Percentiles rank a stretch among this genome's conserved stretches.
Evolutionary conservation across 2,888 invertebrate species (phyloP).

Genomic region (Ochlodes sylvanus): DNA sequence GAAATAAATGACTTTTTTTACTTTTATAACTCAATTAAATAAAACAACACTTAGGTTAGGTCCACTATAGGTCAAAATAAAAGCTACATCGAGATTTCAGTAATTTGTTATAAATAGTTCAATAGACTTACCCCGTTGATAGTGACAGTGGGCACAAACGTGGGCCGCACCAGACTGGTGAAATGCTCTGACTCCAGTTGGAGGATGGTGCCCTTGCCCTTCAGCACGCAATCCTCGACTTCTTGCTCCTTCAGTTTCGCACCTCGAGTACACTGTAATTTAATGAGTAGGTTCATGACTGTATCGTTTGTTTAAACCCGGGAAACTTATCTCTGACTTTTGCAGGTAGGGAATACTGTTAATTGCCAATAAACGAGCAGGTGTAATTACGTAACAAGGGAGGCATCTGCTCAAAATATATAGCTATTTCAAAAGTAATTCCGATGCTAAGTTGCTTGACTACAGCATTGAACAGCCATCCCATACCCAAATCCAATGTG

Average conservation of each 20-base stretch:
- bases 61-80: too few relatives aligned
- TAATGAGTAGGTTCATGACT: too few relatives aligned
- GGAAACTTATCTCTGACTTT: too few relatives aligned
- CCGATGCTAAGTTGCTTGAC: constrained; percentile 51
- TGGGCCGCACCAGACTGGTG: constrained; percentile 68
- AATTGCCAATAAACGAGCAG: too few relatives aligned
- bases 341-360: too few relatives aligned
- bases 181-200: constrained; percentile 78
- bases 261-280: constrained; percentile 64
- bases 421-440: constrained; percentile 52
- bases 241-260: constrained; percentile 48
- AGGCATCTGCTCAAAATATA: too few relatives aligned
- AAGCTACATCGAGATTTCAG: too few relatives aligned
- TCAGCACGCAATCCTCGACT: constrained; percentile 57
- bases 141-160: constrained; percentile 82
- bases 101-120: too few relatives aligned
- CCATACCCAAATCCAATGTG: constrained; percentile 40
- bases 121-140: constrained; percentile 73
- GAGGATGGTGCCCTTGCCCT: constrained; percentile 64
- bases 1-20: too few relatives aligned
- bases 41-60: too few relatives aligned
- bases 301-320: too few relatives aligned
- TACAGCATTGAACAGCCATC: constrained; percentile 48
- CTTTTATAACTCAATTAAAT: too few relatives aligned
- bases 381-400: constrained; percentile 49